Conservation (phyloP, 2,113 vertebrate genomes). For the Ptilorrhoa leucosticta region DNA sequence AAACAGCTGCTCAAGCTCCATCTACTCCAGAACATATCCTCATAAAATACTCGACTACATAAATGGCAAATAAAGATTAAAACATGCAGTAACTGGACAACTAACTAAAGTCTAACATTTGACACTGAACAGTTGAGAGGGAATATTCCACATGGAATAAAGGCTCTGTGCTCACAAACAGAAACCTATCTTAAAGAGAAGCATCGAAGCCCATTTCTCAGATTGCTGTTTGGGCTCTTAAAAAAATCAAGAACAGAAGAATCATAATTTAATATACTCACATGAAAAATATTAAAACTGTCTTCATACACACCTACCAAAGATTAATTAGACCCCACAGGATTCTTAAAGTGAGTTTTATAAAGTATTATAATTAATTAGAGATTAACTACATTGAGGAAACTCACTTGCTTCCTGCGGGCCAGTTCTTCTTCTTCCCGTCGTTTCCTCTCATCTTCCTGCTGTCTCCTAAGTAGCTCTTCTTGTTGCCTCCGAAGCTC, state of each 20-base stretch:
- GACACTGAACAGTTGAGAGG: background rate
- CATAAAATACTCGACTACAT: background rate
- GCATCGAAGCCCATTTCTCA: background rate
- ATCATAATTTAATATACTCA: background rate
- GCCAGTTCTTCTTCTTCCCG: slow-evolving; percentile 92
- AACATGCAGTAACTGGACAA: background rate
- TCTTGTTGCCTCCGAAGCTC: slow-evolving; percentile 83
- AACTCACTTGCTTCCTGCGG: slow-evolving; percentile 89
- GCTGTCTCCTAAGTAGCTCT: slow-evolving; percentile 86
- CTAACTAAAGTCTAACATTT: background rate
- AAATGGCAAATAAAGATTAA: background rate
- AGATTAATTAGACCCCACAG: slow-evolving; percentile 45
- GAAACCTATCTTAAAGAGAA: background rate
- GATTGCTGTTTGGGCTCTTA: background rate
- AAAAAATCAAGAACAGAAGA: background rate
- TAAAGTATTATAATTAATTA: slow-evolving; percentile 1
- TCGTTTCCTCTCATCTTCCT: slow-evolving; percentile 90
- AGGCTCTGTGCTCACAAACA: background rate
- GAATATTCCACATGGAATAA: background rate
- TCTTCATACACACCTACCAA: slow-evolving; percentile 35
- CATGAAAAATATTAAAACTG: slow-evolving; percentile 25
- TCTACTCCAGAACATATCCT: background rate
- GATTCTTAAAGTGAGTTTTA: slow-evolving; percentile 43
- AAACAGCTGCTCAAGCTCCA: background rate
- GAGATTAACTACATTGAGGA: slow-evolving; percentile 21